A percentile compares a stretch with the other conserved stretches of the same genome.
phyloP scores from a whole-genome alignment of 1,140 invertebrate genomes.

The Saccostrea cuccullata region DNA sequence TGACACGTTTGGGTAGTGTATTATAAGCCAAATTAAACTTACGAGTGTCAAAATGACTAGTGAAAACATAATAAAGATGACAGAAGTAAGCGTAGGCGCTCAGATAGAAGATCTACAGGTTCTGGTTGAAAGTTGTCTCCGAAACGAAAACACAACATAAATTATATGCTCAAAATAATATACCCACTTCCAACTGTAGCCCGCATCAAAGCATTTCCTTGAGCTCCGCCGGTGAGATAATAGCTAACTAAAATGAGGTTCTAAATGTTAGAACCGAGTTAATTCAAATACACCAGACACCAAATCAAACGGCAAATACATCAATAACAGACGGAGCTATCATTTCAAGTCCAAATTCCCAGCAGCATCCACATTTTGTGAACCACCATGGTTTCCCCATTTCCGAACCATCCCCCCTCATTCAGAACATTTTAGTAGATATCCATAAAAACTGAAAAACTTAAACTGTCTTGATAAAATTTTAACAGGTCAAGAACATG shows the following conservation, averaged over 20 bases:
- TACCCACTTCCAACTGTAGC: not conserved
- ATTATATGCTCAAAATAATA: not conserved
- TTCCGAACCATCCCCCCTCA: not conserved
- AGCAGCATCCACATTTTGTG: not conserved
- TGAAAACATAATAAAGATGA: too few species aligned
- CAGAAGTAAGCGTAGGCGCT: too few species aligned
- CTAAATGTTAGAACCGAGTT: not conserved
- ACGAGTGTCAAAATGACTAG: too few species aligned
- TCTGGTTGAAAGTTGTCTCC: not conserved
- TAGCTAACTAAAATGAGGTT: not conserved
- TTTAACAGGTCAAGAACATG: not conserved
- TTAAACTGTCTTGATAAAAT: not conserved
- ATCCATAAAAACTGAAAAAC: not conserved
- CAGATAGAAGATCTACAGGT: too few species aligned
- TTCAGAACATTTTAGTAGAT: constrained; percentile 9
- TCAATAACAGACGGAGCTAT: not conserved
- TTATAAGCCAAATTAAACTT: too few species aligned
- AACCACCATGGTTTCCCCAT: not conserved
- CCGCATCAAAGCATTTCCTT: not conserved
- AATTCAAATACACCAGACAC: not conserved
- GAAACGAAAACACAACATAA: not conserved
- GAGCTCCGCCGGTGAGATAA: not conserved
- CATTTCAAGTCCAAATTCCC: not conserved
- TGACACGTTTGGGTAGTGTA: too few species aligned
- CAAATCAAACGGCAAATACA: not conserved